Evolutionary conservation across 2,113 vertebrate species (phyloP).

Genomic region (Pampusana beccarii): DNA sequence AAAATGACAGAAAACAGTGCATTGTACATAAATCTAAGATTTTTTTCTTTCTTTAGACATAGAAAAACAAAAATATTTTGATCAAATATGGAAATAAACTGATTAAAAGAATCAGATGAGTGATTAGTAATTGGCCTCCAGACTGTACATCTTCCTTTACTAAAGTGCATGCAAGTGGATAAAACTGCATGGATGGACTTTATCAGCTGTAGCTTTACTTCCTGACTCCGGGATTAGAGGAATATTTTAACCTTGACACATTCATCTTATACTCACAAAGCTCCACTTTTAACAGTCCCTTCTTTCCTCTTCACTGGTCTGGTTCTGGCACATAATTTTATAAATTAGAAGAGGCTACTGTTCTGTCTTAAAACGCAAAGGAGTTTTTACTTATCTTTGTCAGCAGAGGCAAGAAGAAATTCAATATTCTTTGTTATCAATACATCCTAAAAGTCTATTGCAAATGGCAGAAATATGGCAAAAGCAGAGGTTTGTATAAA

Average conservation of each 20-base stretch:
- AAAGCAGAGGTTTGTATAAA: background rate
- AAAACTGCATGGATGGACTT: constrained; percentile 60
- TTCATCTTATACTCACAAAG: constrained; percentile 58
- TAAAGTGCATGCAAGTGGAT: constrained; percentile 55
- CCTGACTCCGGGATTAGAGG: constrained; percentile 69
- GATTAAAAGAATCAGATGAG: constrained; percentile 76
- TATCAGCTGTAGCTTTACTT: constrained; percentile 70
- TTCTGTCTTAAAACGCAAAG: background rate
- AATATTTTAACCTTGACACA: constrained; percentile 76
- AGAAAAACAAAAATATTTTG: constrained; percentile 45
- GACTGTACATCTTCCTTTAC: constrained; percentile 54
- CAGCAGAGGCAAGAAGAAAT: background rate
- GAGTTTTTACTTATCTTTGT: background rate
- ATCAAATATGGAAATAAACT: constrained; percentile 74
- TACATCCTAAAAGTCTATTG: background rate
- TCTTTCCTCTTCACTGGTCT: constrained; percentile 59
- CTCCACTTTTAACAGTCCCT: constrained; percentile 15
- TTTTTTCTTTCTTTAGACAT: background rate
- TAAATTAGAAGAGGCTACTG: constrained; percentile 43
- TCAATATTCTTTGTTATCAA: background rate
- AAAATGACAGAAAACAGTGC: background rate
- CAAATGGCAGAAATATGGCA: background rate
- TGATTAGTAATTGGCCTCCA: constrained; percentile 79
- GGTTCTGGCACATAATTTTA: constrained; percentile 46
- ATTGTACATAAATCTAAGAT: background rate